A percentile compares a stretch with the other conserved stretches of the same genome.
phyloP scores from a whole-genome alignment of 2,797 vertebrate genomes.

The Tamandua tetradactyla region DNA sequence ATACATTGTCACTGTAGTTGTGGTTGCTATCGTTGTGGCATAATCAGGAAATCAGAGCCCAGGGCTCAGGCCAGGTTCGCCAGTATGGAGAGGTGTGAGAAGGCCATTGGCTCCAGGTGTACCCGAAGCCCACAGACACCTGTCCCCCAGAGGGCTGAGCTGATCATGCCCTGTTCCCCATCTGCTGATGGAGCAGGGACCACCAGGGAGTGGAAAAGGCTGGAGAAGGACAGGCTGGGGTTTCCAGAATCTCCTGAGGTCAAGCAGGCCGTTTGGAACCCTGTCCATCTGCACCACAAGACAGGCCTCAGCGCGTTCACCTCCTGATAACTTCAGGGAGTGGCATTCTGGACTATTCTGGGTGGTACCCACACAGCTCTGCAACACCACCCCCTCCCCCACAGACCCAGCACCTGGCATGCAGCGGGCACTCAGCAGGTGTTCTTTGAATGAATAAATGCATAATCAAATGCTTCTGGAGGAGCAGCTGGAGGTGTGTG shows the following conservation, averaged over 20 bases:
- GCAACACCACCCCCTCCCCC: not conserved
- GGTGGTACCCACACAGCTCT: not conserved
- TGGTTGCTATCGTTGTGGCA: not conserved
- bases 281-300: not conserved
- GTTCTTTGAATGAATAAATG: not conserved
- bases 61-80: not conserved
- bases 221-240: not conserved
- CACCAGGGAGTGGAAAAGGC: not conserved
- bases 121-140: not conserved
- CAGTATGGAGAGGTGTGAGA: no score
- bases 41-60: not conserved
- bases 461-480: not conserved
- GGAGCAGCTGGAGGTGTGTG: not conserved
- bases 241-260: slow-evolving; percentile 22
- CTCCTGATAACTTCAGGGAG: not conserved
- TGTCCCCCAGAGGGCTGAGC: not conserved
- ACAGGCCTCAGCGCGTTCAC: not conserved
- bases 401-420: not conserved
- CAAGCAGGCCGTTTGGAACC: not conserved
- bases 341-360: not conserved
- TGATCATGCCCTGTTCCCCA: not conserved
- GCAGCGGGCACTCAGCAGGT: not conserved
- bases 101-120: not conserved
- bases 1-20: not conserved
- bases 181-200: not conserved